A percentile compares a stretch with the other conserved stretches of the same genome.
phyloP scores from a whole-genome alignment of 2,888 invertebrate species.

The Patella depressa region DNA sequence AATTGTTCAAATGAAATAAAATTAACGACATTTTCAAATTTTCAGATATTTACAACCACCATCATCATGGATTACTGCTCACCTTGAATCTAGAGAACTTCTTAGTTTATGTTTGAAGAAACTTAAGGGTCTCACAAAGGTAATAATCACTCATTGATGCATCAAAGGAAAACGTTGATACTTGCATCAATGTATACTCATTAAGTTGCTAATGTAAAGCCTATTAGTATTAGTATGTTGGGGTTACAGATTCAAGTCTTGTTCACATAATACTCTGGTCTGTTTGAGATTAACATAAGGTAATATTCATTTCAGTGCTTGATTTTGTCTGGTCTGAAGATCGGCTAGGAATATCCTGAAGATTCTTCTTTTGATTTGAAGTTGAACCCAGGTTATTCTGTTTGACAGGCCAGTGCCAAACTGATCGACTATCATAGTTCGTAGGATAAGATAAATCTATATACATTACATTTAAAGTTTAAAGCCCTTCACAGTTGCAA shows the following conservation, averaged over 20 bases:
- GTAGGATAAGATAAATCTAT: not conserved
- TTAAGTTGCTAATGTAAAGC: too few species aligned
- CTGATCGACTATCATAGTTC: slow-evolving; percentile 88
- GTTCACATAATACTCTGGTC: too few species aligned
- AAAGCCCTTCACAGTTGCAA: too few species aligned
- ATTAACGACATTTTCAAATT: slow-evolving; percentile 56
- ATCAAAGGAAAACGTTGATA: too few species aligned
- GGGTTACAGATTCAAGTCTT: too few species aligned
- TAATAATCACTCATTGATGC: slow-evolving; percentile 30
- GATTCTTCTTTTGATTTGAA: too few species aligned
- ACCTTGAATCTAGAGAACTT: slow-evolving; percentile 92
- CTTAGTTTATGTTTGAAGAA: slow-evolving; percentile 89
- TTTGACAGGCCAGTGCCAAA: slow-evolving; percentile 99
- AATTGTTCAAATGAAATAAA: not conserved
- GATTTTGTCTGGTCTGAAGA: too few species aligned
- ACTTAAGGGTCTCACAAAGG: slow-evolving; percentile 85
- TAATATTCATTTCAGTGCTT: too few species aligned
- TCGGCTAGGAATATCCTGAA: too few species aligned
- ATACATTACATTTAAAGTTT: not conserved
- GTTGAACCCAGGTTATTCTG: slow-evolving; percentile 80
- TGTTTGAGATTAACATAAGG: too few species aligned
- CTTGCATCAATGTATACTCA: too few species aligned
- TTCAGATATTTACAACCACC: slow-evolving; percentile 85
- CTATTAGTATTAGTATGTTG: too few species aligned
- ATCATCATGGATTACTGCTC: slow-evolving; percentile 70